Evolutionary conservation across 23 tunicate species (phyloP), one percentile per base, ranked within the genome.

Genomic region (Halocynthia roretzi): DNA sequence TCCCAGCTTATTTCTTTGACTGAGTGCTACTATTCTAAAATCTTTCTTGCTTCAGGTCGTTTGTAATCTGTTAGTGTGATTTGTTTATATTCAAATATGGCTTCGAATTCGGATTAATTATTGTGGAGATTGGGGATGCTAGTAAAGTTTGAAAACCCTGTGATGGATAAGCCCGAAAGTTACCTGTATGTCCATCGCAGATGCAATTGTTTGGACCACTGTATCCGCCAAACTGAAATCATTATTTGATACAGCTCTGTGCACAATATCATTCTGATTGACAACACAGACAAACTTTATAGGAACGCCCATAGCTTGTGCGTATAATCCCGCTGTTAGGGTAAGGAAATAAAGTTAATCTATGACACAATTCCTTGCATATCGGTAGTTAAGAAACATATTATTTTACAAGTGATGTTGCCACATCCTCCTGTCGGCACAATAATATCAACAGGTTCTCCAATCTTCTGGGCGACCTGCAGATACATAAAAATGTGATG

Each of bases 401-500:
- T 5, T 44, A 12, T 56, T 78, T 6, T 11, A 90, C 96, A 67
- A 54, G 96, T 31, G 4, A 84, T 61, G 62, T 90, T 90, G n/a
- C 96, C 96, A 71, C 85, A 85, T 14, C 83, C 96, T 17, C 96
- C 96, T 6, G 70, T 71, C 5, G 96, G 96, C 4, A 90, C 65
- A 14, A 90, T 73, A 50, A 84, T 84, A 56, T 90, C 81, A 55
- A 90, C 85, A 22, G 75, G 79, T 10, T 81, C 70, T 7, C 96
- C 96, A 63, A 90, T 58, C 7, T 56, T 14, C 6, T 62, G 52
- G 20, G 83, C 76, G 10, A 74, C 68, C 68, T 84, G 85, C 51
- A 90, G 53, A 70, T 90, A 90, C 10, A 74, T 83, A 52, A 68
- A 90, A 18, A 90, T 62, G 63, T 90, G 96, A 81, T 90, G 96